Evolutionary conservation across 2,113 vertebrate species (phyloP).

Genomic region (Laterallus jamaicensis): DNA sequence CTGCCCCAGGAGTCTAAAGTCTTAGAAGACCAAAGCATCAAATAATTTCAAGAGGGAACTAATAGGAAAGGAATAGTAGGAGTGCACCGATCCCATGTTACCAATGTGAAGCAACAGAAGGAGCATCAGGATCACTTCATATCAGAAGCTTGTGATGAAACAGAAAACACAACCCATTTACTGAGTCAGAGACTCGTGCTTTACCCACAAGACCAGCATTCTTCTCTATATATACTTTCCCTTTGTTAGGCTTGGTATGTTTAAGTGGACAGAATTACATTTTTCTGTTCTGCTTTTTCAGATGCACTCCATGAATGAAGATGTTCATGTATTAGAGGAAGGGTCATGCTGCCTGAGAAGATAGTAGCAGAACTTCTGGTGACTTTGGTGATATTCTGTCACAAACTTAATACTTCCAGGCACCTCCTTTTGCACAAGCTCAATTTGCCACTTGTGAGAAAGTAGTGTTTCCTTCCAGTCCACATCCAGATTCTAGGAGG

Average conservation of each 20-base stretch:
- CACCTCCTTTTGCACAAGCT: background rate
- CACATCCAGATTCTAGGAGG: background rate
- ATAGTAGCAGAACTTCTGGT: background rate
- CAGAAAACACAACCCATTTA: background rate
- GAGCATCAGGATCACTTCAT: background rate
- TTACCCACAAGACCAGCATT: background rate
- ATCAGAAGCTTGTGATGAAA: background rate
- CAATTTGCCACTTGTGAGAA: background rate
- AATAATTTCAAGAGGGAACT: background rate
- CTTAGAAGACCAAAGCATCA: background rate
- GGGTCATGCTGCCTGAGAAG: background rate
- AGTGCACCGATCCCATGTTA: background rate
- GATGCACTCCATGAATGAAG: background rate
- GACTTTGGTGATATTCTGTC: background rate
- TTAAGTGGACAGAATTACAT: background rate
- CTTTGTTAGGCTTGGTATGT: background rate
- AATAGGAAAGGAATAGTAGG: background rate
- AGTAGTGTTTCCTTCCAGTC: background rate
- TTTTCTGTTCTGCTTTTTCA: slow-evolving; percentile 20
- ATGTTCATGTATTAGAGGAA: background rate
- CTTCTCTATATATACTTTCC: background rate
- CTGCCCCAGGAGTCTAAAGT: background rate
- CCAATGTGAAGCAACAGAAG: background rate
- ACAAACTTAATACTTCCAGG: background rate
- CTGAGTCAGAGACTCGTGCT: background rate